Conservation (phyloP, 2,113 vertebrate genomes). For the Xyliphius kryptos region DNA sequence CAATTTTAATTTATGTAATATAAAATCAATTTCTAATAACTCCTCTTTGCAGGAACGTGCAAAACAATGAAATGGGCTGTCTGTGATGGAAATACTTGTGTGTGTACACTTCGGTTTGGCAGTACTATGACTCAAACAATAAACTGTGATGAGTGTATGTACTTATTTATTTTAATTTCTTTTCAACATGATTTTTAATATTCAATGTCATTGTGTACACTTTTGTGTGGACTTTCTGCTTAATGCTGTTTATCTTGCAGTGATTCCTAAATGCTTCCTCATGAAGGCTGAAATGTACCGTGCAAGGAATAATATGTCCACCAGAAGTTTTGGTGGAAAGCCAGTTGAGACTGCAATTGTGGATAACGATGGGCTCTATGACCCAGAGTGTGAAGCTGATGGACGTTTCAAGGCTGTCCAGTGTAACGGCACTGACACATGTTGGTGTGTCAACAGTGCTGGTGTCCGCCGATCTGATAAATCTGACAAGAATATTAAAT, state of each 20-base stretch:
- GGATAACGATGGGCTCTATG: constrained; percentile 89
- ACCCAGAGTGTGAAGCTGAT: constrained; percentile 71
- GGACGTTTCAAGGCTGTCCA: constrained; percentile 83
- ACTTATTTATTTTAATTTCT: background rate
- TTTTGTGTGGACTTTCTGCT: too few relatives aligned
- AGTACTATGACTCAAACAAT: accelerated
- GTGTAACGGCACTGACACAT: constrained; percentile 77
- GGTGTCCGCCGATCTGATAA: constrained; percentile 87
- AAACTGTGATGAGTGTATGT: constrained; percentile 50
- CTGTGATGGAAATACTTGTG: constrained; percentile 3
- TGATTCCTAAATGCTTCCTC: constrained; percentile 80
- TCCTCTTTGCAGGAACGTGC: constrained; percentile 44
- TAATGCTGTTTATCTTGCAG: too few relatives aligned
- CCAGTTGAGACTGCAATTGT: constrained; percentile 67
- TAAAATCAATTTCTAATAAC: too few relatives aligned
- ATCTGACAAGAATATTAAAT: constrained; percentile 63
- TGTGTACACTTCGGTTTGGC: background rate
- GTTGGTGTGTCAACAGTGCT: constrained; percentile 95
- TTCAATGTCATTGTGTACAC: too few relatives aligned
- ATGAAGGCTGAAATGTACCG: constrained; percentile 81
- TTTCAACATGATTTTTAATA: too few relatives aligned
- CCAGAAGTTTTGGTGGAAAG: constrained; percentile 53
- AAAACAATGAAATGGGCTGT: constrained; percentile 48
- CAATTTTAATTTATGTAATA: too few relatives aligned
- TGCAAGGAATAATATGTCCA: background rate